Percentiles rank a stretch among this genome's conserved stretches.
These are phyloP conservation scores for Plodia interpunctella DNA, from an alignment of 1,140 invertebrate species.

Conservation along the genomic window DNA sequence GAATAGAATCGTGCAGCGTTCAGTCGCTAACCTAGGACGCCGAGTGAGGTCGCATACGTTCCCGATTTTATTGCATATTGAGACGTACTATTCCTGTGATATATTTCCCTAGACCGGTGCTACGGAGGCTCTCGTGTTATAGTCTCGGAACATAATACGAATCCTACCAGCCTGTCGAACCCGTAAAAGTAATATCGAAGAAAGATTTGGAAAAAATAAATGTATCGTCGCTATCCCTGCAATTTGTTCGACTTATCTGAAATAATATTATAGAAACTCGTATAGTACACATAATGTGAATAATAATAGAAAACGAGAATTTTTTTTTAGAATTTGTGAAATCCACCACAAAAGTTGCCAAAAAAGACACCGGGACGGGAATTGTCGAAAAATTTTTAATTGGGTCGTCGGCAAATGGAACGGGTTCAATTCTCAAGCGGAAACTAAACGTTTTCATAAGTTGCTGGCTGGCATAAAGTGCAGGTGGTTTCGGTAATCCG, in stretches of 20 bases:
- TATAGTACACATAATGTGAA: no score
- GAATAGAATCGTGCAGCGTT: no score
- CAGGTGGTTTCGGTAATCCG: conserved; percentile 6
- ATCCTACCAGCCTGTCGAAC: not conserved
- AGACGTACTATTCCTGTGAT: conserved; percentile 66
- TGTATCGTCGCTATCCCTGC: no score
- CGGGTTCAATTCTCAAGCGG: not conserved
- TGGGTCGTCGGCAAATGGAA: not conserved
- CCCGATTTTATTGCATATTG: conserved; percentile 71
- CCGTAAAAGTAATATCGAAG: not conserved
- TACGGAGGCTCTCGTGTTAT: conserved; percentile 29
- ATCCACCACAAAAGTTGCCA: no score
- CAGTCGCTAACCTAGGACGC: no score
- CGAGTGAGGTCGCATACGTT: conserved; percentile 67
- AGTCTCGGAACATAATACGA: conserved; percentile 18
- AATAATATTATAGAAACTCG: no score
- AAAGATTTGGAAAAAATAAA: not conserved
- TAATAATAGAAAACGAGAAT: no score
- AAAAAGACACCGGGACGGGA: not conserved
- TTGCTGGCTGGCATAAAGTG: conserved; percentile 3
- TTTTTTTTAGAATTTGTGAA: no score
- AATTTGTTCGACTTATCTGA: no score
- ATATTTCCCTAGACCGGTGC: conserved; percentile 46
- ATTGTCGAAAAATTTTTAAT: not conserved
- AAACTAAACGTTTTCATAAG: conserved; percentile 7